A percentile compares a stretch with the other conserved stretches of the same genome.
phyloP scores from a whole-genome alignment of 2,888 invertebrate species.

The Strigamia crassipes region DNA sequence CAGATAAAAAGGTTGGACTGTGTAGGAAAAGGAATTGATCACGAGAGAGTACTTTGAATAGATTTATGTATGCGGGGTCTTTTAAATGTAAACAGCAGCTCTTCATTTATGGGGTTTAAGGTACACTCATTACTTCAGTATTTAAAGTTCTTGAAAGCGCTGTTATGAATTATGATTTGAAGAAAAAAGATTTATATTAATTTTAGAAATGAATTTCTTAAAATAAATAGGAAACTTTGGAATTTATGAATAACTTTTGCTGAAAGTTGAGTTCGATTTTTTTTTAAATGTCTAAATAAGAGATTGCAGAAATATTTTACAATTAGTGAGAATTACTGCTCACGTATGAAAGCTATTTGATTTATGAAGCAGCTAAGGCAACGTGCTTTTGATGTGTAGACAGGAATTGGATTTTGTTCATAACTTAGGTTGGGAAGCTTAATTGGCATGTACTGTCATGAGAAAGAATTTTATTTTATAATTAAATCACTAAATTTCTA shows the following conservation, averaged over 20 bases:
- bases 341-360: constrained; percentile 20
- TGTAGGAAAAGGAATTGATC: not conserved
- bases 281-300: not conserved
- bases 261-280: not conserved
- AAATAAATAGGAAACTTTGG: too few relatives aligned
- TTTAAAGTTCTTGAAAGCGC: too few relatives aligned
- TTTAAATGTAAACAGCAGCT: not conserved
- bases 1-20: not conserved
- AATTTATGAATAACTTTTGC: too few relatives aligned
- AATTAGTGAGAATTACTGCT: constrained; percentile 4
- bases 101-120: not conserved
- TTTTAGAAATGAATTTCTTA: too few relatives aligned
- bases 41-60: not conserved
- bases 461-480: constrained; percentile 14
- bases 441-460: constrained; percentile 9
- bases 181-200: too few relatives aligned
- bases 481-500: not conserved
- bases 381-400: constrained; percentile 6
- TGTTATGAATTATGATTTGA: too few relatives aligned
- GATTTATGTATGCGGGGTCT: not conserved
- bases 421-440: constrained; percentile 10
- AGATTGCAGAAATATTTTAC: constrained; percentile 19
- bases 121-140: too few relatives aligned
- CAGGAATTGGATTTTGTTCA: constrained; percentile 32
- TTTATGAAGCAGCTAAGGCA: constrained; percentile 26